These are phyloP conservation scores for Sebastes iracundus DNA, from an alignment of 2,797 vertebrate genomes.

Conservation along the genomic window DNA sequence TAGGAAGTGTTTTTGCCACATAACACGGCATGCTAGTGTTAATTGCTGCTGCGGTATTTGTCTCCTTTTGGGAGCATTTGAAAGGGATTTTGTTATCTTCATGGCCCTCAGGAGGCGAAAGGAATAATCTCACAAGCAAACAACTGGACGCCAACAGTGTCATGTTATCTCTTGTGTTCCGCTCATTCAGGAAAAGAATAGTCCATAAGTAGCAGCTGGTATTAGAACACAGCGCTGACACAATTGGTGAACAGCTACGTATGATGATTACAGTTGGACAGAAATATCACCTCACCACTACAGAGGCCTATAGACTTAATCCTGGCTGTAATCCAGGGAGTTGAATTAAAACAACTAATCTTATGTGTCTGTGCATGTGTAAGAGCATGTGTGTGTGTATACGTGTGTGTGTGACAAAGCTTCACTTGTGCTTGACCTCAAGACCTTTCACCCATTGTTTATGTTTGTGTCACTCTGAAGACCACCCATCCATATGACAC, in stretches of 20 bases:
- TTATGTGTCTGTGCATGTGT: conserved; percentile 10
- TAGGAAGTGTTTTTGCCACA: not conserved
- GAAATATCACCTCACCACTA: conserved; percentile 20
- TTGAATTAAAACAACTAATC: conserved; percentile 65
- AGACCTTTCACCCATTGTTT: conserved; percentile 59
- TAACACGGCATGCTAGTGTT: not conserved
- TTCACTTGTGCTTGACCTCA: conserved; percentile 55
- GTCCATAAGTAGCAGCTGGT: not conserved
- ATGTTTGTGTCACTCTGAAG: conserved; percentile 35
- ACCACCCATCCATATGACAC: conserved; percentile 26
- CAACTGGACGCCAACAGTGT: not conserved
- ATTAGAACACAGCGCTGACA: not conserved
- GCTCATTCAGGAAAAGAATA: not conserved
- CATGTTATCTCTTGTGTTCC: not conserved
- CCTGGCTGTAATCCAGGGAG: conserved; percentile 58
- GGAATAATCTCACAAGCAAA: conserved; percentile 12
- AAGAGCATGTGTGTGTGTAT: conserved; percentile 9
- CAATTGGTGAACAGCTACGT: not conserved
- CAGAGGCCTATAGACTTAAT: conserved; percentile 52
- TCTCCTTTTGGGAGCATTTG: not conserved
- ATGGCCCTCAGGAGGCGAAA: not conserved
- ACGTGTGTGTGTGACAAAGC: conserved; percentile 32
- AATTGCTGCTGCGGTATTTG: not conserved
- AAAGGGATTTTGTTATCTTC: conserved; percentile 5
- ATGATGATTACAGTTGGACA: conserved; percentile 11